Evolutionary conservation across 2,113 vertebrate genomes (phyloP).

Genomic region (Motacilla tschutschensis): DNA sequence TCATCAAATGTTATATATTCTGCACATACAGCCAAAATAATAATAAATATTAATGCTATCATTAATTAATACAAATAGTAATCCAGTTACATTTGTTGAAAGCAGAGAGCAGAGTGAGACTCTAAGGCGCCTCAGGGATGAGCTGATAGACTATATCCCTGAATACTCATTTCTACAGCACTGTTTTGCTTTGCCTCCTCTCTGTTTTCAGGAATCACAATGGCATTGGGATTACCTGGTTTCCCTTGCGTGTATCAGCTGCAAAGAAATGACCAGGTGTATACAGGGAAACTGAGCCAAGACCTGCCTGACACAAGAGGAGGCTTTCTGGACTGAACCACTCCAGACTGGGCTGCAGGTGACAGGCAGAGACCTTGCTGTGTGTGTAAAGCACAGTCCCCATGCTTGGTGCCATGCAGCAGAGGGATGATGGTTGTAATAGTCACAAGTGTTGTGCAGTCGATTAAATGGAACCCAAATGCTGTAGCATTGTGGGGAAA

Average conservation of each 20-base stretch:
- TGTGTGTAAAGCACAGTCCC: background rate
- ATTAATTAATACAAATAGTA: background rate
- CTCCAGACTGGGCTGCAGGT: background rate
- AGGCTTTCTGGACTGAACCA: background rate
- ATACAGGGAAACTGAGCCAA: background rate
- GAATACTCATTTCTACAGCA: background rate
- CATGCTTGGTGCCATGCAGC: rapidly evolving
- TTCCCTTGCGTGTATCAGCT: background rate
- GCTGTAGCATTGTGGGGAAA: background rate
- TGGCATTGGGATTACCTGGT: background rate
- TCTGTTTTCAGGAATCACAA: background rate
- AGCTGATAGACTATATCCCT: background rate
- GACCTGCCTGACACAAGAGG: background rate
- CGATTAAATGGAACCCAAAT: background rate
- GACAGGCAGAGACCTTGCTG: too few relatives aligned
- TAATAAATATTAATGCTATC: background rate
- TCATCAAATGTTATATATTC: background rate
- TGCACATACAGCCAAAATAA: background rate
- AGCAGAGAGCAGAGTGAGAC: background rate
- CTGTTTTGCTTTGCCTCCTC: background rate
- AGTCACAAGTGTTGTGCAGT: background rate
- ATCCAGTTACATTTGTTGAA: background rate
- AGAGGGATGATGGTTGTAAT: background rate
- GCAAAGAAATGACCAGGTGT: background rate
- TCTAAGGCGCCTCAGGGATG: background rate